Conservation (phyloP, 2,888 invertebrate species). For the Herminia tarsipennalis region DNA sequence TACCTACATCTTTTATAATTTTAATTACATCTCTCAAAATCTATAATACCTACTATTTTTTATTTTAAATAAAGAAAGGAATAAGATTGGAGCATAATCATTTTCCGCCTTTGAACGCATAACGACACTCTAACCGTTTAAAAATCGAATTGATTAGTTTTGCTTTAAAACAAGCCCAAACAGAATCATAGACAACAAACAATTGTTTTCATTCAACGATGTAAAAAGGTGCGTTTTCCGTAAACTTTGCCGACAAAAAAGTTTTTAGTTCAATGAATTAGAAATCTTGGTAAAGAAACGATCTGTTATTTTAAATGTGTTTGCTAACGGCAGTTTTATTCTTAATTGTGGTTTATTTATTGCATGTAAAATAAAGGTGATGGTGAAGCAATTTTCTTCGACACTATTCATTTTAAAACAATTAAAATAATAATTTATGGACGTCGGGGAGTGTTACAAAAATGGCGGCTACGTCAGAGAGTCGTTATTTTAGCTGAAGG, state of each 20-base stretch:
- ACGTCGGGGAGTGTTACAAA: conserved; percentile 3
- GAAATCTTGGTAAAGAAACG: conserved; percentile 12
- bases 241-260: conserved; percentile 11
- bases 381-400: conserved; percentile 8
- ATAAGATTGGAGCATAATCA: not conserved
- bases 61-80: too few relatives aligned
- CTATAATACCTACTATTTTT: too few relatives aligned
- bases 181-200: conserved; percentile 14
- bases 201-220: conserved; percentile 36
- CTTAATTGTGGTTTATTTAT: conserved; percentile 15
- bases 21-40: too few relatives aligned
- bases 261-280: conserved; percentile 13
- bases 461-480: conserved; percentile 5
- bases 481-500: conserved; percentile 14
- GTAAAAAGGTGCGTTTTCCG: conserved; percentile 12
- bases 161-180: conserved; percentile 16
- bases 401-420: conserved; percentile 10
- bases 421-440: conserved; percentile 15
- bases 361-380: conserved; percentile 6
- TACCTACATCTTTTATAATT: too few relatives aligned
- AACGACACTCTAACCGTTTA: conserved; percentile 15
- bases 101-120: conserved; percentile 13
- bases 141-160: conserved; percentile 30
- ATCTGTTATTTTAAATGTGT: conserved; percentile 4
- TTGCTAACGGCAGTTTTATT: conserved; percentile 5